Evolutionary conservation across 2,888 invertebrate genomes (phyloP), one percentile per base, ranked within the genome.

Genomic region (Hirtodrosophila trivittata): DNA sequence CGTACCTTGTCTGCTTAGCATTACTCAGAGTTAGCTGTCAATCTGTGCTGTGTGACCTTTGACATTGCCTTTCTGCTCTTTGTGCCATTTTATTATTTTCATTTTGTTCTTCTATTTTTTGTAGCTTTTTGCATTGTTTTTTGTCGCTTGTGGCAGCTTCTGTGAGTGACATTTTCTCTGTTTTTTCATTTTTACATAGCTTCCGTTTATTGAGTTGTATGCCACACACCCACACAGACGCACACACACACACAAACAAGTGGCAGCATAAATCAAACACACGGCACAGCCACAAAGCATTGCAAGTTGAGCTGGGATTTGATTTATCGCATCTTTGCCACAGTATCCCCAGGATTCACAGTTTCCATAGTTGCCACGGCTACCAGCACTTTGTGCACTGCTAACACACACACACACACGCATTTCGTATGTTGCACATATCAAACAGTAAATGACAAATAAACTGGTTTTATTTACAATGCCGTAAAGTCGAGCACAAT

Each of bases 261-360:
- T 54, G 57, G 39, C 54, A 58, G 51, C 81, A 78, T 81, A 84
- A 84, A 84, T 78, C 85, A 74, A 57, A 10, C 52, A 25, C 63
- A 65, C 28, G 46, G 28, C 47, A 45, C n/a, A 28, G 49, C 39
- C 51, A 71, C 68, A 80, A 43, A 62, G 60, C 50, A 43, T 35
- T 45, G 52, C 58, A 16, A 42, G 12, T 42, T 28, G 37, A 28
- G 50, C 59, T 30, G 32, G 51, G 9, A 42, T 57, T 63, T 65
- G 75, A 70, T 65, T 64, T 76, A 75, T 76, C 66, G 50, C 66
- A 47, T 43, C 56, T 59, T 52, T 69, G 64, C 37, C 41, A 50
- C 25, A 38, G n/a, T n/a, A n/a, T n/a, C 18, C 18, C 2, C 18
- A 21, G 2, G 5, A 5, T 10, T 12, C 32, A 16, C 25, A 21